Evolutionary conservation across 2,113 vertebrate genomes (phyloP).

Genomic region (Columbina picui): DNA sequence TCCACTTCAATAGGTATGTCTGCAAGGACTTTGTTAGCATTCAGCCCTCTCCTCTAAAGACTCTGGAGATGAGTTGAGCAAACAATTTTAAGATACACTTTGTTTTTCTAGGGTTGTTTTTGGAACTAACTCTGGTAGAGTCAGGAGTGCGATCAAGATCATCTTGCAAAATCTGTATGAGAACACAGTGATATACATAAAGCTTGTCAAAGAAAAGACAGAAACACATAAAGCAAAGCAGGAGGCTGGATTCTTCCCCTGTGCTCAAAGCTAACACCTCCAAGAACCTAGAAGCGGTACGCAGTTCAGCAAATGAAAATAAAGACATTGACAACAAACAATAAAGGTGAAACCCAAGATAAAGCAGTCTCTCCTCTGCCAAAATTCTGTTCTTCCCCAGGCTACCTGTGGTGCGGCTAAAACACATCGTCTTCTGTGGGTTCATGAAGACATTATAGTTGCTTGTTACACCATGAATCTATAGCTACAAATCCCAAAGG

Average conservation of each 20-base stretch:
- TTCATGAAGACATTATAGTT: not conserved
- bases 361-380: not conserved
- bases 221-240: conserved; percentile 27
- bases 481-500: not conserved
- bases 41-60: conserved; percentile 2
- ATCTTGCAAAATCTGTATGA: not conserved
- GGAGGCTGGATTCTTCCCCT: conserved; percentile 7
- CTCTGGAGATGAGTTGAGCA: not conserved
- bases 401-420: not conserved
- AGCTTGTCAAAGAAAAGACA: not conserved
- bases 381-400: not conserved
- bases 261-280: not conserved
- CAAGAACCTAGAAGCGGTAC: not conserved
- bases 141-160: not conserved
- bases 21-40: not conserved
- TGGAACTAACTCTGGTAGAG: not conserved
- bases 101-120: not conserved
- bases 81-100: not conserved
- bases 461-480: not conserved
- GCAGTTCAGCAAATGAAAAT: conserved; percentile 15
- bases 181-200: not conserved
- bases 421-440: not conserved
- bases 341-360: not conserved
- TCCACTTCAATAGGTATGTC: not conserved
- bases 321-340: not conserved